Conservation (phyloP, 2,888 invertebrate species). For the Drosophila meridiana region DNA sequence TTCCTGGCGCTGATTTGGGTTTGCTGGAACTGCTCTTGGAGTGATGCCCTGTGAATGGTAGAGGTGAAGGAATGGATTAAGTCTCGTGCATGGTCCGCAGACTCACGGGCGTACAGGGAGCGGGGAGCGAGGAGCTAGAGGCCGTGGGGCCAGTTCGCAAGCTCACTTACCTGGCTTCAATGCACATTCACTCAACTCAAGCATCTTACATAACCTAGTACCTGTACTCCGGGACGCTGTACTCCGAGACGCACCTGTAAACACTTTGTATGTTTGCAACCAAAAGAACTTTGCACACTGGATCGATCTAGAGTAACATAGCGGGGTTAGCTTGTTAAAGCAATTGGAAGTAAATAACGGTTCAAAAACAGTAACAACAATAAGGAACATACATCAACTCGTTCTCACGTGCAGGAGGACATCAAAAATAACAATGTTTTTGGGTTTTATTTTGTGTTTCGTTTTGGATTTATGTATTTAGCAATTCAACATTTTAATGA, state of each 20-base stretch:
- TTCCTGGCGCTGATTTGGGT: slow-evolving; percentile 33
- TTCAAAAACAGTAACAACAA: slow-evolving; percentile 5
- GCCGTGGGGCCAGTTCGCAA: slow-evolving; percentile 27
- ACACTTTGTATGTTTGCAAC: slow-evolving; percentile 68
- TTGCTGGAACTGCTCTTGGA: slow-evolving; percentile 44
- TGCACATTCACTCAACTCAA: background rate
- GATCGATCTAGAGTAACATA: slow-evolving; percentile 45
- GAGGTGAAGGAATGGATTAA: slow-evolving; percentile 4
- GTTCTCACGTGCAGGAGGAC: slow-evolving; percentile 45
- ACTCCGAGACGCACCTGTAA: slow-evolving; percentile 54
- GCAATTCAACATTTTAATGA: slow-evolving; percentile 33
- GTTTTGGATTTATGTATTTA: slow-evolving; percentile 29
- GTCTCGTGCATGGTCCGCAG: background rate
- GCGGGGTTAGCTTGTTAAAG: slow-evolving; percentile 53
- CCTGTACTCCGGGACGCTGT: slow-evolving; percentile 20
- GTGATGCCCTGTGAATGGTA: slow-evolving; percentile 58
- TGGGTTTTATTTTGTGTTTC: slow-evolving; percentile 13
- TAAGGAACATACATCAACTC: slow-evolving; percentile 44
- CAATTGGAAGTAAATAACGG: slow-evolving; percentile 28
- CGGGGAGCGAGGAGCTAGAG: slow-evolving; percentile 1
- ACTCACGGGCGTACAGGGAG: slow-evolving; percentile 5
- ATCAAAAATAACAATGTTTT: slow-evolving; percentile 45
- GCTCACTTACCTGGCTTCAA: slow-evolving; percentile 59
- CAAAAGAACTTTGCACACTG: slow-evolving; percentile 70
- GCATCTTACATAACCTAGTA: slow-evolving; percentile 39